phyloP scores from a whole-genome alignment of 2,888 invertebrate genomes.

The Podabrus alpinus region DNA sequence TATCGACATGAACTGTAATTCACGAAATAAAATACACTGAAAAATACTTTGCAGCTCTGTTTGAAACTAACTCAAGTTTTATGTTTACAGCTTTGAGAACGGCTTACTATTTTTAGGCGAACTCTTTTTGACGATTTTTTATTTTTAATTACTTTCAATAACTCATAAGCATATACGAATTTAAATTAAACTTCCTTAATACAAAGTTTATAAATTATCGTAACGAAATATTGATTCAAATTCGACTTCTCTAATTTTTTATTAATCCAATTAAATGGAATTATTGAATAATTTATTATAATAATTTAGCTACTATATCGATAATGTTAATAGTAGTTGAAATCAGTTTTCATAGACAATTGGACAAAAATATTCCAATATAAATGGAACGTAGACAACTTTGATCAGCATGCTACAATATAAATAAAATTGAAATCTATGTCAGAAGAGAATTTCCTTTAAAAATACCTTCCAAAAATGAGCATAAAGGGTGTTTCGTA shows the following conservation, averaged over 20 bases:
- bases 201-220: neutral
- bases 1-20: neutral
- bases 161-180: neutral
- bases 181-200: neutral
- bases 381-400: neutral
- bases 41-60: constrained; percentile 30
- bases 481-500: neutral
- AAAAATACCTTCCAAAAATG: neutral
- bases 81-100: constrained; percentile 43
- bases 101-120: constrained; percentile 45
- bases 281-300: neutral
- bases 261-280: neutral
- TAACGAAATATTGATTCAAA: neutral
- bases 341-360: neutral
- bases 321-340: neutral
- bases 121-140: constrained; percentile 15
- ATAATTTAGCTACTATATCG: neutral
- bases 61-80: constrained; percentile 40
- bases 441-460: neutral
- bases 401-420: neutral
- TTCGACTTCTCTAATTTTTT: neutral
- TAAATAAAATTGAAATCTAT: neutral
- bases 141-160: neutral
- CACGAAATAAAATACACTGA: constrained; percentile 16
- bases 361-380: neutral